Base-by-base conservation (phyloP, 2,888 invertebrate genomes). In the Itoplectis maculator region DNA sequence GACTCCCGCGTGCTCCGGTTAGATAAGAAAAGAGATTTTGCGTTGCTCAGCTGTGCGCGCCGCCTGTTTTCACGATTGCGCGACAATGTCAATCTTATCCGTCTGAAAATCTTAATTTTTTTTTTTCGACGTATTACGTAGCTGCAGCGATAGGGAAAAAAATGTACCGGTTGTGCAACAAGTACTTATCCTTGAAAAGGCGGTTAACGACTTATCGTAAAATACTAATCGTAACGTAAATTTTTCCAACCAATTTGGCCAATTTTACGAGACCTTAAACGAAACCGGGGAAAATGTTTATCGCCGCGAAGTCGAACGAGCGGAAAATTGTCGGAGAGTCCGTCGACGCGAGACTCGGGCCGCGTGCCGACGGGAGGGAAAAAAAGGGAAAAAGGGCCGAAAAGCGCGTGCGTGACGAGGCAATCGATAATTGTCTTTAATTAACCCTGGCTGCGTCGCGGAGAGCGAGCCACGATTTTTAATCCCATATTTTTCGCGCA, bases 351-450 rank as follows among this genome's bases (percentile, higher is more conserved):
- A 51, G 20, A 0, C 51, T 20, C 9, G 8, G 20, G 56, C n/a
- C 35, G 29, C 56, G 35, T 56, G 59, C 29, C 2, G 13, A 59
- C 6, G 35, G 35, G 66, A 13, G 7, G 15, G 15, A 49, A 49
- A 47, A 45, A 72, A 45, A 35, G 37, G 59, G 23, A 6, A 40
- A 56, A 45, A 47, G 35, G 35, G 2, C 29, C 47, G 59, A 47
- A 47, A 59, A 40, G 61, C 72, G 72, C 59, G 18, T 61, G 72
- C 72, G 61, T 45, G 7, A 8, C 47, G 13, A 9, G 15, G 47
- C 35, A 59, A 61, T 61, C 72, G 72, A 73, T 73, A 73, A 61
- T 61, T 45, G 51, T 47, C 45, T 47, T 47, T 73, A 47, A 59
- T 72, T 72, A 35, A n/a, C 59, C 6, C 35, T 0, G 35, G 4